Evolutionary conservation across 2,888 invertebrate species (phyloP).

Genomic region (Xanthia icteritia): DNA sequence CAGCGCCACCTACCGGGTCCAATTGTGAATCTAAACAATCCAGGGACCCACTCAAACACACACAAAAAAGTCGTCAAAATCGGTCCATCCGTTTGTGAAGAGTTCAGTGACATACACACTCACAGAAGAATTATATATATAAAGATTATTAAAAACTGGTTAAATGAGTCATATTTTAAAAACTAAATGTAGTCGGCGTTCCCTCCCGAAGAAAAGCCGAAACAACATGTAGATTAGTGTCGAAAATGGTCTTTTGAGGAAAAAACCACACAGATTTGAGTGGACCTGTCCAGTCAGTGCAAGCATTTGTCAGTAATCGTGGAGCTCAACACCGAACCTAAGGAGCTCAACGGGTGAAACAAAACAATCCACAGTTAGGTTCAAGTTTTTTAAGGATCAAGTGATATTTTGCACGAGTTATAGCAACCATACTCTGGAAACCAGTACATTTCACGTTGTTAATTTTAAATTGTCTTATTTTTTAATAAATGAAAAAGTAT

Average conservation of each 20-base stretch:
- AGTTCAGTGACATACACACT: neutral
- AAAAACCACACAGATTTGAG: neutral
- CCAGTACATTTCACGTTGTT: slow-evolving; percentile 65
- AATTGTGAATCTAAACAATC: too few species aligned
- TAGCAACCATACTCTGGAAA: slow-evolving; percentile 21
- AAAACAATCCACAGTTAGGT: neutral
- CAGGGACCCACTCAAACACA: neutral
- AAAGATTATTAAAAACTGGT: neutral
- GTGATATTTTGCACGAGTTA: slow-evolving; percentile 17
- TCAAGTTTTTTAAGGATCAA: neutral
- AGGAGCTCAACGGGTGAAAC: neutral
- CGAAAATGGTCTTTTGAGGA: neutral
- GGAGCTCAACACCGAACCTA: neutral
- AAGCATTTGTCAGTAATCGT: neutral
- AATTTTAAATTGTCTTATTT: slow-evolving; percentile 61
- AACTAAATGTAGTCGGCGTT: neutral
- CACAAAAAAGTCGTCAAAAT: neutral
- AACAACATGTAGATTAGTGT: neutral
- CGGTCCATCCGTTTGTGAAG: neutral
- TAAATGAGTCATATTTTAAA: too few species aligned
- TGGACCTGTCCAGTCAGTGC: neutral
- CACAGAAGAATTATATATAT: neutral
- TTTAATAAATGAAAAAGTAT: slow-evolving; percentile 56
- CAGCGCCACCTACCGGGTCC: neutral
- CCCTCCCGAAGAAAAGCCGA: neutral